These are phyloP conservation scores for Drosophila ficusphila DNA, from an alignment of 1,140 invertebrate genomes.

Conservation along the genomic window DNA sequence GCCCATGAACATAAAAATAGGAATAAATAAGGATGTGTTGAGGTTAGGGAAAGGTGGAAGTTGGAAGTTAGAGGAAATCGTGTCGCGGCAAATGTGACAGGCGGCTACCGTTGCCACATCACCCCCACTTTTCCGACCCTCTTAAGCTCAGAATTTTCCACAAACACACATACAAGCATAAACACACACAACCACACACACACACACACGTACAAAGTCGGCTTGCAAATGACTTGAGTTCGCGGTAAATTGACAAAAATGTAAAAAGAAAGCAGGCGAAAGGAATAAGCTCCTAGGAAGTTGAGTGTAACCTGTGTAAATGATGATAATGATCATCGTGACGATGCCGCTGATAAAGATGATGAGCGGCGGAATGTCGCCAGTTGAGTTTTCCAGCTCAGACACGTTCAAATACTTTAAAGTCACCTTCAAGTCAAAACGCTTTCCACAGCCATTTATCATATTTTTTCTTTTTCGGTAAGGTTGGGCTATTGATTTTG, in stretches of 20 bases:
- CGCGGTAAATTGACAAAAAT: constrained; percentile 70
- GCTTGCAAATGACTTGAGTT: constrained; percentile 63
- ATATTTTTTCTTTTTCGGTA: background rate
- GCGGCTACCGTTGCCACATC: constrained; percentile 39
- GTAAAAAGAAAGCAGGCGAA: constrained; percentile 42
- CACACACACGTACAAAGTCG: background rate
- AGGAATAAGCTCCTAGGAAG: constrained; percentile 32
- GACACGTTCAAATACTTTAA: constrained; percentile 31
- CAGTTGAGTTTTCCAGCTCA: constrained; percentile 7
- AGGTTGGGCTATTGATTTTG: background rate
- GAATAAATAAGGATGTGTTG: constrained; percentile 66
- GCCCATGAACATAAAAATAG: constrained; percentile 64
- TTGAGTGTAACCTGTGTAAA: constrained; percentile 41
- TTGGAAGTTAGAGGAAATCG: constrained; percentile 65
- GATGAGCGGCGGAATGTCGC: constrained; percentile 23
- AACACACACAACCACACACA: constrained; percentile 4
- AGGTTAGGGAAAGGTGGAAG: constrained; percentile 6
- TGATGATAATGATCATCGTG: constrained; percentile 43
- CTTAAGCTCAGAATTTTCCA: background rate
- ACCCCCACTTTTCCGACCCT: background rate
- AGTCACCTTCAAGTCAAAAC: constrained; percentile 1
- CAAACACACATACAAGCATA: background rate
- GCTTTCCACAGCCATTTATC: background rate
- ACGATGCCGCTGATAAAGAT: constrained; percentile 16
- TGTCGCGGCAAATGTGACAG: constrained; percentile 73